A percentile compares a stretch with the other conserved stretches of the same genome.
Conservation (phyloP, 2,888 invertebrate genomes). For the Leucophenga maculata region DNA sequence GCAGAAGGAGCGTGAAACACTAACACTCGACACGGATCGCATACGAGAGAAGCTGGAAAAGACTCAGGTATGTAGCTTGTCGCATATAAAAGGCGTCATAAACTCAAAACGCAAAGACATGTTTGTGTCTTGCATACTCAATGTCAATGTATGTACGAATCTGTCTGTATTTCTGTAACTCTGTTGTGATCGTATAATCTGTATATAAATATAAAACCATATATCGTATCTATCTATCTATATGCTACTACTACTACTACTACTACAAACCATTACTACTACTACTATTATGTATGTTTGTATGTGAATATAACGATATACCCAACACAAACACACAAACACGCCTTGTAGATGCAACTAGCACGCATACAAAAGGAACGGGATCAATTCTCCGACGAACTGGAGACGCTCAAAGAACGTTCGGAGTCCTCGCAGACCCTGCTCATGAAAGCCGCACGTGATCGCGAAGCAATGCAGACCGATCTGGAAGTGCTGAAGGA, state of each 20-base stretch:
- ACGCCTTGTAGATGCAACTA: slow-evolving; percentile 76
- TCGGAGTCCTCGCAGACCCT: slow-evolving; percentile 87
- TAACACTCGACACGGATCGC: slow-evolving; percentile 87
- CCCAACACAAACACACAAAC: slow-evolving; percentile 43
- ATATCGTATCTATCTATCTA: slow-evolving; percentile 31
- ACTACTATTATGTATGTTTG: slow-evolving; percentile 26
- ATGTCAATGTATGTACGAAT: slow-evolving; percentile 45
- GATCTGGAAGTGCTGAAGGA: slow-evolving; percentile 91
- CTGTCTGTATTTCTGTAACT: slow-evolving; percentile 34
- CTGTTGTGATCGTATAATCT: neutral
- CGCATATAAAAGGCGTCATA: slow-evolving; percentile 21
- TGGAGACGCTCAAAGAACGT: slow-evolving; percentile 86
- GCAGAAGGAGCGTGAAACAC: slow-evolving; percentile 91
- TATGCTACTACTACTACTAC: slow-evolving; percentile 43
- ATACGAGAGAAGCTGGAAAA: slow-evolving; percentile 92
- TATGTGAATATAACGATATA: slow-evolving; percentile 3
- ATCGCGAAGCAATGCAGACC: slow-evolving; percentile 86
- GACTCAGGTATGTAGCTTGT: slow-evolving; percentile 79
- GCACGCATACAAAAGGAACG: slow-evolving; percentile 91
- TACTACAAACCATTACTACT: slow-evolving; percentile 53
- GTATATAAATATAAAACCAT: slow-evolving; percentile 7
- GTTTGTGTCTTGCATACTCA: slow-evolving; percentile 40
- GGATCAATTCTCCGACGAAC: slow-evolving; percentile 86
- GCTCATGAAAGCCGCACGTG: slow-evolving; percentile 86
- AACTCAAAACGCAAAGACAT: slow-evolving; percentile 39